These are phyloP conservation scores for Bugulina stolonifera DNA, from an alignment of 2,888 invertebrate genomes.

Conservation along the genomic window DNA sequence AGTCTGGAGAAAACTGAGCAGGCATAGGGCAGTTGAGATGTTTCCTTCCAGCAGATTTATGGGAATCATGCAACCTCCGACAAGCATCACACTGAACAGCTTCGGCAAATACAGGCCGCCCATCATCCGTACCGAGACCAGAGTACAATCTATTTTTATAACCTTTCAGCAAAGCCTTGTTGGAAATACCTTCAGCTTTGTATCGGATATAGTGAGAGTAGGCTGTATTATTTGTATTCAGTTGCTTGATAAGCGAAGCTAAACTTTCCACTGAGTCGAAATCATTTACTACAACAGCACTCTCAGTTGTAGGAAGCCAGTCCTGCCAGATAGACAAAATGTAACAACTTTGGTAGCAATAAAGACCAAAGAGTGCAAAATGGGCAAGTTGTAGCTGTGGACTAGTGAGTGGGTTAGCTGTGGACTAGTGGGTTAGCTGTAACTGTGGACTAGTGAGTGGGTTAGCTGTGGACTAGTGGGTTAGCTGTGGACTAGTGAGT, in stretches of 20 bases:
- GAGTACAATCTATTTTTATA: neutral
- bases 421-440: too few species aligned
- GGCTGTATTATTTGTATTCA: neutral
- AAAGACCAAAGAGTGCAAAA: too few species aligned
- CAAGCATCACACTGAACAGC: slow-evolving; percentile 13
- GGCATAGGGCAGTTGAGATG: neutral
- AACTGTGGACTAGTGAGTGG: too few species aligned
- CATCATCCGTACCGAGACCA: neutral
- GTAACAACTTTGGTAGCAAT: too few species aligned
- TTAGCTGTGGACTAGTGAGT: too few species aligned
- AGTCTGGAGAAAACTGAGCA: neutral
- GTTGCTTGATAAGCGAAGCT: neutral
- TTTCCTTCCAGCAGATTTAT: neutral
- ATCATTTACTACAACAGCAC: slow-evolving; percentile 15
- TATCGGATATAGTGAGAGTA: slow-evolving; percentile 6
- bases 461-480: too few species aligned
- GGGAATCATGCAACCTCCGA: neutral
- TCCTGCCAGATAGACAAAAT: too few species aligned
- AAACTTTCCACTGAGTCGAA: neutral
- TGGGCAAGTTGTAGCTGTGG: too few species aligned
- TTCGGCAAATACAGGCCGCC: neutral
- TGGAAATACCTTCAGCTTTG: slow-evolving; percentile 10
- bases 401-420: too few species aligned
- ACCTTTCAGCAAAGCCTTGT: neutral
- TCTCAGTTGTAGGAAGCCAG: neutral